Conservation (phyloP, 2,888 invertebrate species). For the Pristionchus fissidentatus region DNA sequence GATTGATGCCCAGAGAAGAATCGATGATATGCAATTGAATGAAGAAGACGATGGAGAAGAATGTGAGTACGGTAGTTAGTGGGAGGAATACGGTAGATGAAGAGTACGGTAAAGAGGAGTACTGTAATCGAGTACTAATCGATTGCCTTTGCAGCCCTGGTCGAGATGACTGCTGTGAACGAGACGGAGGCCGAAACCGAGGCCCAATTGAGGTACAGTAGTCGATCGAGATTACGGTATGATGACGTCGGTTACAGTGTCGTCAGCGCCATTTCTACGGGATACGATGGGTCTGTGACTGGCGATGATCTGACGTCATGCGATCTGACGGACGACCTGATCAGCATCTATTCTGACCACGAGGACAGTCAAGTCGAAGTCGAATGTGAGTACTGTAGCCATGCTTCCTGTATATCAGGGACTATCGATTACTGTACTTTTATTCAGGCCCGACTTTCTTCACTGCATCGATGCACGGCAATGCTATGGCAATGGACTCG, state of each 20-base stretch:
- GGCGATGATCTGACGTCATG: background rate
- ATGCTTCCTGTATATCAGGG: background rate
- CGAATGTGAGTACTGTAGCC: conserved; percentile 18
- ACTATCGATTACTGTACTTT: background rate
- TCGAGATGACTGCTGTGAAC: conserved; percentile 5
- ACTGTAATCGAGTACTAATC: too few species aligned
- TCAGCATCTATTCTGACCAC: conserved; percentile 3
- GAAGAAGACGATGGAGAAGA: background rate
- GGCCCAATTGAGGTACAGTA: background rate
- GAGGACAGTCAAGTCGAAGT: background rate
- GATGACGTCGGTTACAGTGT: background rate
- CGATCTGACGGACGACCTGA: background rate
- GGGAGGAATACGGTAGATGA: background rate
- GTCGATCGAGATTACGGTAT: background rate
- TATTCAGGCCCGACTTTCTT: background rate
- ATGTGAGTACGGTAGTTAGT: conserved; percentile 6
- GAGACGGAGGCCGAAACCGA: background rate
- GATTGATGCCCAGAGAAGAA: background rate
- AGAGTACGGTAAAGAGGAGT: too few species aligned
- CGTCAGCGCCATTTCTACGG: background rate
- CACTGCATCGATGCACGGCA: background rate
- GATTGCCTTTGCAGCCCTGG: background rate
- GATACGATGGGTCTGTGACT: background rate
- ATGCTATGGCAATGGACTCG: background rate
- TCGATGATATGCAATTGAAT: background rate